A percentile compares a stretch with the other conserved stretches of the same genome.
phyloP scores from a whole-genome alignment of 2,797 vertebrate genomes.

The Limosa lapponica region DNA sequence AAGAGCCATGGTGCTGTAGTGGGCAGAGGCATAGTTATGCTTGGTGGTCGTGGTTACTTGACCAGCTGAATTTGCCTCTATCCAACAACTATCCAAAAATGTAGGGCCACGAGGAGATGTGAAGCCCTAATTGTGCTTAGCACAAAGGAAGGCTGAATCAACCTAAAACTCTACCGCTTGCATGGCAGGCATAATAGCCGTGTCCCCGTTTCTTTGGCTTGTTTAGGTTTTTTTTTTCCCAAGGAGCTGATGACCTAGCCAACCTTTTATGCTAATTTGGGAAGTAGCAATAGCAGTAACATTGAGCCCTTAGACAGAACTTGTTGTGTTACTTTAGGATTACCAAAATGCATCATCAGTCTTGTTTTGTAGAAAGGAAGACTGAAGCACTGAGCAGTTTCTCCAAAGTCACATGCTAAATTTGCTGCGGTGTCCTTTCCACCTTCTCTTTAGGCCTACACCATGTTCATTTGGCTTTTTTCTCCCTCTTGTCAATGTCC shows the following conservation, averaged over 20 bases:
- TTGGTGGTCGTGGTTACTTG: neutral
- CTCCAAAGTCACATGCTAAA: neutral
- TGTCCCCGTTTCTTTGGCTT: neutral
- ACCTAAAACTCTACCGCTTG: neutral
- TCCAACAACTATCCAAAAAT: neutral
- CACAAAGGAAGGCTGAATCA: neutral
- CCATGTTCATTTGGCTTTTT: neutral
- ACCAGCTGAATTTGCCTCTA: neutral
- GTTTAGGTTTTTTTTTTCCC: neutral
- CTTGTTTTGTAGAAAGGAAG: neutral
- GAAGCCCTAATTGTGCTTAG: neutral
- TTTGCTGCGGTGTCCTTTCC: neutral
- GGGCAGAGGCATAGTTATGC: neutral
- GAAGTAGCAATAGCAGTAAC: neutral
- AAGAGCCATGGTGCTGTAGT: neutral
- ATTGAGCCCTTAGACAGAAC: neutral
- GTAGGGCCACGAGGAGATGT: neutral
- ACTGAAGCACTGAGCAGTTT: neutral
- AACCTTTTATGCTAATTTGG: neutral
- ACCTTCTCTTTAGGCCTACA: neutral
- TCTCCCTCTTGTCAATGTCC: neutral
- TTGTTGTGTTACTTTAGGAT: neutral
- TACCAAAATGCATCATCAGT: neutral
- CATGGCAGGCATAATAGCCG: neutral
- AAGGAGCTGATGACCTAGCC: neutral